A percentile compares a stretch with the other conserved stretches of the same genome.
phyloP scores from a whole-genome alignment of 2,797 vertebrate species.

The Pangasius sanitwongsei region DNA sequence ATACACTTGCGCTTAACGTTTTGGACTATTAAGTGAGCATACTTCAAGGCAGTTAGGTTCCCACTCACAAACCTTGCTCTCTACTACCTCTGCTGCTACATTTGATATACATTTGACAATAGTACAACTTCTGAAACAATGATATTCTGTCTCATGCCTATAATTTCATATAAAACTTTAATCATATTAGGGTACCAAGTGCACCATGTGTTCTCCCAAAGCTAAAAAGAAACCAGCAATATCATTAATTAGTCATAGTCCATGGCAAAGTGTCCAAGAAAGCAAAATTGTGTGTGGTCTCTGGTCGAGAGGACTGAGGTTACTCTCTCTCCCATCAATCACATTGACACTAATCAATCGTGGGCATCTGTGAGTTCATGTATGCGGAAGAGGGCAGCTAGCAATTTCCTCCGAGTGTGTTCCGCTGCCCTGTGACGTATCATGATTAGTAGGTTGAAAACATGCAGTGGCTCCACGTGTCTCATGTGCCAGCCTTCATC shows the following conservation, averaged over 20 bases:
- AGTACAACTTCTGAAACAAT: not conserved
- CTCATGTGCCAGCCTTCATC: not conserved
- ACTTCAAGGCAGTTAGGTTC: not conserved
- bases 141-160: not conserved
- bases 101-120: too few species aligned
- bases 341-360: not conserved
- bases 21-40: not conserved
- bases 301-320: not conserved
- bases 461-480: not conserved
- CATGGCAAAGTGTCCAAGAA: not conserved
- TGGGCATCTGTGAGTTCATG: not conserved
- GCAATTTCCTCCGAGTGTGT: not conserved
- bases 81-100: not conserved
- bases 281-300: not conserved
- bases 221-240: not conserved
- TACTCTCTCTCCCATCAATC: not conserved
- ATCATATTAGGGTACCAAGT: not conserved
- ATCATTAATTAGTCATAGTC: not conserved
- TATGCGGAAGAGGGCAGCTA: not conserved
- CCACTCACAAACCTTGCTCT: not conserved
- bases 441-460: not conserved
- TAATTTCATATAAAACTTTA: too few species aligned
- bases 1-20: not conserved
- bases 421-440: not conserved
- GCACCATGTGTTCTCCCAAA: not conserved